Percentiles rank a stretch among this genome's conserved stretches.
Evolutionary conservation across 2,113 vertebrate species (phyloP).

Genomic region (Apus apus): DNA sequence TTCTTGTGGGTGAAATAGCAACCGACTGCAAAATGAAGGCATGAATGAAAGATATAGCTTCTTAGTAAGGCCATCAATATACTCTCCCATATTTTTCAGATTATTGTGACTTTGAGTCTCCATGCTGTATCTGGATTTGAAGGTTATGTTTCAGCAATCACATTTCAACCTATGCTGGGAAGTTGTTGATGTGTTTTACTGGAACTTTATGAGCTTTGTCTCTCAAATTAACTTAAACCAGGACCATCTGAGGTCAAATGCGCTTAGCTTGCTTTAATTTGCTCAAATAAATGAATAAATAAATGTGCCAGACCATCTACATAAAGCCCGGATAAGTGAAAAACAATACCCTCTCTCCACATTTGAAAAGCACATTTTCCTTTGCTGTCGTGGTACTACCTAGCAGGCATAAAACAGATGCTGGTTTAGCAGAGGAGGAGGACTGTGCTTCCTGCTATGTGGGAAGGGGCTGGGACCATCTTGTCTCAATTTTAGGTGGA

Average conservation of each 20-base stretch:
- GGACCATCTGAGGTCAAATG: slow-evolving; percentile 70
- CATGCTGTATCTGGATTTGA: slow-evolving; percentile 53
- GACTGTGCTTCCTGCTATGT: neutral
- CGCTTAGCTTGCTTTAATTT: slow-evolving; percentile 67
- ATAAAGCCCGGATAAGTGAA: slow-evolving; percentile 66
- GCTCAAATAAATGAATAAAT: slow-evolving; percentile 75
- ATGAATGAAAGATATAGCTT: slow-evolving; percentile 28
- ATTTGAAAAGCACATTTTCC: neutral
- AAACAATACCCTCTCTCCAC: slow-evolving; percentile 52
- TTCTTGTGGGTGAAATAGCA: neutral
- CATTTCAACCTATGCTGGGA: slow-evolving; percentile 56
- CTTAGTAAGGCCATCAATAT: neutral
- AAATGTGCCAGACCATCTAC: slow-evolving; percentile 55
- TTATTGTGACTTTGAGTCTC: slow-evolving; percentile 42
- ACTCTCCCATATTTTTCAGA: slow-evolving; percentile 28
- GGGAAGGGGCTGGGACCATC: neutral
- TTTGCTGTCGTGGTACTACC: neutral
- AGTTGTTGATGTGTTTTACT: slow-evolving; percentile 64
- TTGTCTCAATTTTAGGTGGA: neutral
- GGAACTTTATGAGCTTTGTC: slow-evolving; percentile 62
- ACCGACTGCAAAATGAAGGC: neutral
- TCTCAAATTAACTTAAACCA: slow-evolving; percentile 76
- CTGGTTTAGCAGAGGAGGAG: neutral
- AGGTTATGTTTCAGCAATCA: slow-evolving; percentile 46
- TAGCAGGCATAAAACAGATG: neutral